Evolutionary conservation across 2,113 vertebrate genomes (phyloP).

Genomic region (Melanostigma gelatinosum): DNA sequence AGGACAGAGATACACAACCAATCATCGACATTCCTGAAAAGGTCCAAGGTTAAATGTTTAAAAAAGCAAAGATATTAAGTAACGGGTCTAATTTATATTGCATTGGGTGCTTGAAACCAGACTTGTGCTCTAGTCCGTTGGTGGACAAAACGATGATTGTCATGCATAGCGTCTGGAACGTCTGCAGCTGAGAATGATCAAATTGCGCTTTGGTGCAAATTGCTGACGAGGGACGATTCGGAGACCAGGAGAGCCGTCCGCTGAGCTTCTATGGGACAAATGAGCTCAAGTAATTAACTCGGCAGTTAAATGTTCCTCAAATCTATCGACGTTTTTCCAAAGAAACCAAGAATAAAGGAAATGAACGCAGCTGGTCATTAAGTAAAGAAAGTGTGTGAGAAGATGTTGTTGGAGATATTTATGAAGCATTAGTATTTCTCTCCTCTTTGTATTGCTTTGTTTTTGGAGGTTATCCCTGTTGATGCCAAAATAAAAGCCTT

Average conservation of each 20-base stretch:
- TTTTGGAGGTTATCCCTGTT: slow-evolving; percentile 2
- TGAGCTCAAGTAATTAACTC: slow-evolving; percentile 62
- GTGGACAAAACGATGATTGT: slow-evolving; percentile 47
- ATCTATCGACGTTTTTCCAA: slow-evolving; percentile 50
- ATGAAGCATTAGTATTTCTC: slow-evolving; percentile 12
- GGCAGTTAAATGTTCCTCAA: slow-evolving; percentile 39
- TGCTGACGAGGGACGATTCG: slow-evolving; percentile 61
- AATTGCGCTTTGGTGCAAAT: slow-evolving; percentile 52
- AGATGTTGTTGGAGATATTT: slow-evolving; percentile 23
- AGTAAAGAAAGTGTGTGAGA: slow-evolving; percentile 27
- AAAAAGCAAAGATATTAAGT: neutral
- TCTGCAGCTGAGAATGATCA: slow-evolving; percentile 58
- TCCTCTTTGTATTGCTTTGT: slow-evolving; percentile 12
- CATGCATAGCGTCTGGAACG: slow-evolving; percentile 44
- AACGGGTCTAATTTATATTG: neutral
- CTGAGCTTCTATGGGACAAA: slow-evolving; percentile 37
- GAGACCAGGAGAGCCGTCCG: slow-evolving; percentile 23
- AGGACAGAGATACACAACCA: neutral
- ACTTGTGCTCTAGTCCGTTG: neutral
- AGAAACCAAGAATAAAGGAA: slow-evolving; percentile 41
- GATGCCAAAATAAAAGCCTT: slow-evolving; percentile 11
- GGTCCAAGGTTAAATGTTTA: neutral
- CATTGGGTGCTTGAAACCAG: neutral
- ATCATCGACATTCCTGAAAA: neutral
- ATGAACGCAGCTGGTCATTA: slow-evolving; percentile 46